phyloP scores from a whole-genome alignment of 2,797 vertebrate species.

The Sebastolobus alascanus region DNA sequence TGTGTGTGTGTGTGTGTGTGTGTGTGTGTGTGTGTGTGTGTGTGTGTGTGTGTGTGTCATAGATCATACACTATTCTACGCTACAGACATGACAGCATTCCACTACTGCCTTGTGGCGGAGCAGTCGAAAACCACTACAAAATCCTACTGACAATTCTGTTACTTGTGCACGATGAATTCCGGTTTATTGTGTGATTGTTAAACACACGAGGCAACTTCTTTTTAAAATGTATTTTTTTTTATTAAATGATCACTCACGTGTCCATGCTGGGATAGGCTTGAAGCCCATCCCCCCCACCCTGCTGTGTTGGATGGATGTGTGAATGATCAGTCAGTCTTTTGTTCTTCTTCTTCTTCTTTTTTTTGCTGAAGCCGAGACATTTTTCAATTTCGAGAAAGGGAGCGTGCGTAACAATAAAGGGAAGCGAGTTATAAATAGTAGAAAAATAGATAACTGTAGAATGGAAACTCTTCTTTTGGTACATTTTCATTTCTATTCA shows the following conservation, averaged over 20 bases:
- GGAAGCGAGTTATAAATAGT: background rate
- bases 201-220: background rate
- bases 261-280: background rate
- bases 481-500: background rate
- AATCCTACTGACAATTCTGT: background rate
- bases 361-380: background rate
- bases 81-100: conserved; percentile 25
- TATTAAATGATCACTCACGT: background rate
- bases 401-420: conserved; percentile 2
- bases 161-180: background rate
- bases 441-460: background rate
- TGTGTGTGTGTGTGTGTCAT: conserved; percentile 29
- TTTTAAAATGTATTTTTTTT: background rate
- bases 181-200: background rate
- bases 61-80: conserved; percentile 36
- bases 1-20: conserved; percentile 19
- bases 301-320: background rate
- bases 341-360: conserved; percentile 2
- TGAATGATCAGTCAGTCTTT: conserved; percentile 8
- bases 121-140: conserved; percentile 9
- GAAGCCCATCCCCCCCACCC: background rate
- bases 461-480: background rate
- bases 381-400: background rate
- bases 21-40: conserved; percentile 34
- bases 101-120: background rate